These are phyloP conservation scores for Fringilla coelebs DNA, from an alignment of 2,797 vertebrate species.

Conservation along the genomic window DNA sequence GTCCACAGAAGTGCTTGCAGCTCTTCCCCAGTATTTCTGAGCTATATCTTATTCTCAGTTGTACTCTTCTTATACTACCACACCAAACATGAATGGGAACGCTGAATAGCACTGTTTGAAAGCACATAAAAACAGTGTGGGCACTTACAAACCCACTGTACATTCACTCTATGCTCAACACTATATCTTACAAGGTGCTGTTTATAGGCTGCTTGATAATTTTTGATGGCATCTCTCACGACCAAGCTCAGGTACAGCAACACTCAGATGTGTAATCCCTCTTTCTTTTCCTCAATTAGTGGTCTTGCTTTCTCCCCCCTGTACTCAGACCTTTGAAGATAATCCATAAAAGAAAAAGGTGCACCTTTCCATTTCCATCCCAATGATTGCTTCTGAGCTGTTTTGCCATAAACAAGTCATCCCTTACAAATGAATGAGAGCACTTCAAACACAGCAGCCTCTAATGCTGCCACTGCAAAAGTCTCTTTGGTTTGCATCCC, in stretches of 20 bases:
- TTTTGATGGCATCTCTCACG: not conserved
- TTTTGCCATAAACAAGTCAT: not conserved
- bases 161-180: not conserved
- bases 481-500: not conserved
- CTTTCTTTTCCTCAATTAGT: not conserved
- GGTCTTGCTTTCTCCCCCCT: not conserved
- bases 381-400: not conserved
- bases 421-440: not conserved
- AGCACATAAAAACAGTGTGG: not conserved
- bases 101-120: not conserved
- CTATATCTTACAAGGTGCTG: not conserved
- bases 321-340: not conserved
- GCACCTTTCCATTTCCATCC: not conserved
- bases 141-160: not conserved
- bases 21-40: not conserved
- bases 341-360: not conserved
- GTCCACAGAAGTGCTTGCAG: not conserved
- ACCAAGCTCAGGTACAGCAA: not conserved
- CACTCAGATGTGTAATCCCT: not conserved
- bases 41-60: not conserved
- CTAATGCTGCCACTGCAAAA: not conserved
- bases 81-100: not conserved
- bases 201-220: not conserved
- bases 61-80: not conserved
- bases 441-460: not conserved